Percentiles rank a stretch among this genome's conserved stretches.
phyloP scores from a whole-genome alignment of 2,113 vertebrate species.

The Stegastes partitus region DNA sequence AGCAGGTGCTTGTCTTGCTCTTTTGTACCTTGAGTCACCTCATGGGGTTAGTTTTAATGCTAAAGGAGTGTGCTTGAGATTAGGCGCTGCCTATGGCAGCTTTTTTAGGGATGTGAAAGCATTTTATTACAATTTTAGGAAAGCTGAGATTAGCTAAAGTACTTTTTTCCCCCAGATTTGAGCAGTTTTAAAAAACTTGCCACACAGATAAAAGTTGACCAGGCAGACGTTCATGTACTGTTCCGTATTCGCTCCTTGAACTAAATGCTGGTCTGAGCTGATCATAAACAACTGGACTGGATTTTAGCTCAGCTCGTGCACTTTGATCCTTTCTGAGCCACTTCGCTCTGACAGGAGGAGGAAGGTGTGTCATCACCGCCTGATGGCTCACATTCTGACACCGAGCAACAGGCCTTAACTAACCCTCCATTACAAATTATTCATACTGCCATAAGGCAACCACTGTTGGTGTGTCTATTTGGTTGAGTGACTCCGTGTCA shows the following conservation, averaged over 20 bases:
- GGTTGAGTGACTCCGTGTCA: not conserved
- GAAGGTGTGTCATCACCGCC: conserved; percentile 10
- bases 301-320: conserved; percentile 8
- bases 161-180: too few relatives aligned
- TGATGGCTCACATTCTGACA: conserved; percentile 18
- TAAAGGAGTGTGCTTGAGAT: too few relatives aligned
- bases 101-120: not conserved
- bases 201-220: too few relatives aligned
- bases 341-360: not conserved
- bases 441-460: not conserved
- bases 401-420: not conserved
- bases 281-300: not conserved
- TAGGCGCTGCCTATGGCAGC: not conserved
- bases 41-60: not conserved
- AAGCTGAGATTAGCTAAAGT: not conserved
- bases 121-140: not conserved
- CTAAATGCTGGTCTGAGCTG: too few relatives aligned
- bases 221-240: too few relatives aligned
- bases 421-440: not conserved
- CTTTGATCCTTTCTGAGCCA: conserved; percentile 42
- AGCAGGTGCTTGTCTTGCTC: conserved; percentile 22
- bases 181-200: too few relatives aligned
- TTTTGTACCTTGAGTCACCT: conserved; percentile 33
- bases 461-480: not conserved
- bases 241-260: too few relatives aligned